These are phyloP conservation scores for Chionodraco myersi DNA, from an alignment of 2,113 vertebrate species.

Conservation along the genomic window DNA sequence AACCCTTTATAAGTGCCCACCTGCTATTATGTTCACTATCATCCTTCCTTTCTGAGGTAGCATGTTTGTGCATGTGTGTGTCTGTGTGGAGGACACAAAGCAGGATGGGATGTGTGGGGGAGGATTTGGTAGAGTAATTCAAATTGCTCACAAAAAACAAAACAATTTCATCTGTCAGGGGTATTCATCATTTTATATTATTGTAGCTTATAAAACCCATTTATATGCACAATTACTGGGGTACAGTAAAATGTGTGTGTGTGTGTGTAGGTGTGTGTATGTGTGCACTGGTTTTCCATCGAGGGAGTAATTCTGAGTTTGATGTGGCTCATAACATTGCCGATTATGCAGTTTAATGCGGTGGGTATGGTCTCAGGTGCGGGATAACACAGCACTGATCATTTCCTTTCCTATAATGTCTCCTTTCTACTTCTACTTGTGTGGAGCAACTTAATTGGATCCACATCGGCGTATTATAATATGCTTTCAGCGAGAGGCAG, in stretches of 20 bases:
- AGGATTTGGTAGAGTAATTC: constrained; percentile 48
- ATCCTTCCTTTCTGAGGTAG: constrained; percentile 56
- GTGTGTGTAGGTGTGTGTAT: background rate
- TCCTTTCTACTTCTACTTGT: background rate
- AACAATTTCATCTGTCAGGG: constrained; percentile 70
- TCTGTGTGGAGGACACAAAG: constrained; percentile 40
- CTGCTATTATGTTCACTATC: constrained; percentile 67
- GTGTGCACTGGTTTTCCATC: constrained; percentile 5
- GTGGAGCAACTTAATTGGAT: constrained; percentile 10
- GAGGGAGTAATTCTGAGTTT: constrained; percentile 20
- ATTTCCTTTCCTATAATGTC: constrained; percentile 23
- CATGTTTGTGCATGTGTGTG: constrained; percentile 58
- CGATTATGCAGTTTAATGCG: constrained; percentile 20
- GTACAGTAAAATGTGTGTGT: background rate
- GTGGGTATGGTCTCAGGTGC: constrained; percentile 19
- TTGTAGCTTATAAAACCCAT: constrained; percentile 39
- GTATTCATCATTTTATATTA: constrained; percentile 62
- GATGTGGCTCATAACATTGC: constrained; percentile 32
- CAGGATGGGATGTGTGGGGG: constrained; percentile 46
- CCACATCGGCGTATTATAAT: background rate
- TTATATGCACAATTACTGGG: constrained; percentile 31
- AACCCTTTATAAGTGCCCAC: constrained; percentile 48
- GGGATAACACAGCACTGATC: constrained; percentile 17
- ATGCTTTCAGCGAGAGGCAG: background rate
- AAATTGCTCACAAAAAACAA: constrained; percentile 66